Evolutionary conservation across 2,797 vertebrate species (phyloP).

Genomic region (Acropternis orthonyx): DNA sequence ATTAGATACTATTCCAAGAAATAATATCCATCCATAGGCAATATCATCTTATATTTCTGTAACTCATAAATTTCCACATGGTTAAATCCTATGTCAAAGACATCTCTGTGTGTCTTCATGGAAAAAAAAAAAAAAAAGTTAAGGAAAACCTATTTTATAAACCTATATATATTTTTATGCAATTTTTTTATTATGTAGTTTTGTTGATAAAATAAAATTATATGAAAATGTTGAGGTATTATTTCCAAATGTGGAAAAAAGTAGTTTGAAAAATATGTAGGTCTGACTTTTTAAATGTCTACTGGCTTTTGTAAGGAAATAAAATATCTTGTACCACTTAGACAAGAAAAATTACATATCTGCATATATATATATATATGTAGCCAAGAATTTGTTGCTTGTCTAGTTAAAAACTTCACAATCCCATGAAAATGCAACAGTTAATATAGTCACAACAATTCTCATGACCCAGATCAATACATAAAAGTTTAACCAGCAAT

Average conservation of each 20-base stretch:
- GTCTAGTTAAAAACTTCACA: background rate
- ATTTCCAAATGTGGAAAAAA: background rate
- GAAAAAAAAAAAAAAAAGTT: background rate
- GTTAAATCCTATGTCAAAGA: background rate
- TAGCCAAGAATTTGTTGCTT: background rate
- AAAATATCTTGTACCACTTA: background rate
- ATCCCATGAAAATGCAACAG: background rate
- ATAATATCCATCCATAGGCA: background rate
- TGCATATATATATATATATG: background rate
- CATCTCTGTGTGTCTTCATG: background rate
- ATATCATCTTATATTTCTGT: background rate
- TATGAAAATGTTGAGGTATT: background rate
- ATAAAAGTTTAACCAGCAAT: background rate
- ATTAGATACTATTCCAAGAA: background rate
- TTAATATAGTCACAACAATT: background rate
- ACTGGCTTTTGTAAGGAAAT: background rate
- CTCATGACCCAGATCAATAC: background rate
- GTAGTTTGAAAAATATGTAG: background rate
- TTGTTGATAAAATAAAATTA: background rate
- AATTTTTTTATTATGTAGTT: background rate
- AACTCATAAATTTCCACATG: background rate
- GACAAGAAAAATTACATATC: background rate
- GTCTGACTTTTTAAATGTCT: background rate
- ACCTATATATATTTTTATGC: background rate
- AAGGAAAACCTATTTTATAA: background rate